These are phyloP conservation scores for Antheraea yamamai DNA, from an alignment of 2,888 invertebrate species.

Conservation along the genomic window DNA sequence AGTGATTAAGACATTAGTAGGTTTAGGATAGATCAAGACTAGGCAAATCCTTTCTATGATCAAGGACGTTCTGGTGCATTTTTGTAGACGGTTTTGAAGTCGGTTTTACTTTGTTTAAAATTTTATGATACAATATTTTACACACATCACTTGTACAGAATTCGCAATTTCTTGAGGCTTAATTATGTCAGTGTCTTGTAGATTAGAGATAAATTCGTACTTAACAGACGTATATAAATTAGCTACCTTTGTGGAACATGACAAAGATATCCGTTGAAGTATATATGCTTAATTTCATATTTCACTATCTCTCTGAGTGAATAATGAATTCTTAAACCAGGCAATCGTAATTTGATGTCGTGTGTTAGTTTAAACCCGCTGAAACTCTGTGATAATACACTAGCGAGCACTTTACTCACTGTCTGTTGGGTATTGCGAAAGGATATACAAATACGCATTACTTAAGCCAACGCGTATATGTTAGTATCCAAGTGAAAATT, in stretches of 20 bases:
- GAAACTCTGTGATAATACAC: neutral
- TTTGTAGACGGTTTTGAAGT: too few relatives aligned
- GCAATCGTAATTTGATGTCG: neutral
- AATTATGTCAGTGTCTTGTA: neutral
- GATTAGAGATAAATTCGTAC: neutral
- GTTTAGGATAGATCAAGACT: too few relatives aligned
- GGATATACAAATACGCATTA: constrained; percentile 1
- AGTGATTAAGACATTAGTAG: too few relatives aligned
- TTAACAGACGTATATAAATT: neutral
- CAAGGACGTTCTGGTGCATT: too few relatives aligned
- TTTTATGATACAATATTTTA: neutral
- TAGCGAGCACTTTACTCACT: neutral
- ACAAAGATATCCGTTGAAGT: neutral
- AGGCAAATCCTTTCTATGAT: too few relatives aligned
- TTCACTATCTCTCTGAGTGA: neutral
- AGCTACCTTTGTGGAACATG: neutral
- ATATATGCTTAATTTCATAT: neutral
- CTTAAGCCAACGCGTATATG: neutral
- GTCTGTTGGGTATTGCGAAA: neutral
- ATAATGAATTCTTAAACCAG: neutral
- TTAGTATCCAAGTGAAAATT: neutral
- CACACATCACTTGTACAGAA: neutral
- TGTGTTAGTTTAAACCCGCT: neutral
- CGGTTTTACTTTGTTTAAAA: too few relatives aligned
- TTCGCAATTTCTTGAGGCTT: neutral